Percentiles rank a stretch among this genome's conserved stretches.
phyloP scores from a whole-genome alignment of 1,140 invertebrate genomes.

The Thaumatotibia leucotreta region DNA sequence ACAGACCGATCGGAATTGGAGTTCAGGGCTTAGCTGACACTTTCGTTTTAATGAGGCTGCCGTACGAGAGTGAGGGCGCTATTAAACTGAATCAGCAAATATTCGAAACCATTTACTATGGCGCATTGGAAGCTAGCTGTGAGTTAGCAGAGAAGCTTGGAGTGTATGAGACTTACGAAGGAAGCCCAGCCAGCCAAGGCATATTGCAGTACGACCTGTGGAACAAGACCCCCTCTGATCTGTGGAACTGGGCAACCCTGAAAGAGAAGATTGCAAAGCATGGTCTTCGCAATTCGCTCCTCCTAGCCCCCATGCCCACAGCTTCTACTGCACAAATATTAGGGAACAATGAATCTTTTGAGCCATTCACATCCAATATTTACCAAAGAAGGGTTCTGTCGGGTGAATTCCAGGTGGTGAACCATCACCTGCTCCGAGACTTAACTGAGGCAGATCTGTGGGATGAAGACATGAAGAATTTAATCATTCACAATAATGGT shows the following conservation, averaged over 20 bases:
- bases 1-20: slow-evolving; percentile 98
- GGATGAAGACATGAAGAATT: slow-evolving; percentile 98
- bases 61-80: slow-evolving; percentile 94
- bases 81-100: slow-evolving; percentile 95
- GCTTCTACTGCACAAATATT: slow-evolving; percentile 99
- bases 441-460: slow-evolving; percentile 93
- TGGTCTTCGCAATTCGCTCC: slow-evolving; percentile 95
- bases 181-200: slow-evolving; percentile 95
- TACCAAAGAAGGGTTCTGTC: slow-evolving; percentile 96
- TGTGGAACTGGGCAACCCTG: slow-evolving; percentile 93
- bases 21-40: slow-evolving; percentile 98
- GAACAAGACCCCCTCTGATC: slow-evolving; percentile 88
- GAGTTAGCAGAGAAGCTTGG: slow-evolving; percentile 94
- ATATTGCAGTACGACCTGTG: slow-evolving; percentile 99
- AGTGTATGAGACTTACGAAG: slow-evolving; percentile 93
- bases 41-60: slow-evolving; percentile 95
- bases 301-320: slow-evolving; percentile 99
- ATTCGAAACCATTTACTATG: slow-evolving; percentile 99
- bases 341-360: slow-evolving; percentile 99
- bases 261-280: slow-evolving; percentile 92
- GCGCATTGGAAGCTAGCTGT: slow-evolving; percentile 97
- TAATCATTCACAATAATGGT: slow-evolving; percentile 93
- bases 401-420: slow-evolving; percentile 94
- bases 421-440: slow-evolving; percentile 97
- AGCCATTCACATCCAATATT: slow-evolving; percentile 98